Percentiles rank a stretch among this genome's conserved stretches.
These are phyloP conservation scores for Raja brachyura DNA, from an alignment of 2,113 vertebrate genomes.

Conservation along the genomic window DNA sequence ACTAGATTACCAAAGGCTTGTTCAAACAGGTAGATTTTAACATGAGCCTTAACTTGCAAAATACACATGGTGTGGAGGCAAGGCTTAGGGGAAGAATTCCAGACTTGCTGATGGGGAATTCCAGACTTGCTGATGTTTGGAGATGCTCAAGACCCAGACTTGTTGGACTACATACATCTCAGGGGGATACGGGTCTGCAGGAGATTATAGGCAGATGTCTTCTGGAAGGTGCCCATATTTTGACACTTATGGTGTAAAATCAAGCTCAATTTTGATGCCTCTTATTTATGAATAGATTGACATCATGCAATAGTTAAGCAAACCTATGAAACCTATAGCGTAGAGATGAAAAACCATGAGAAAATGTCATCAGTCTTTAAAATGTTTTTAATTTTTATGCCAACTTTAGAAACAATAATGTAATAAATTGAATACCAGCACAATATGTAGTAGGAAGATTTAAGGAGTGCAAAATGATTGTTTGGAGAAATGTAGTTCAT, in stretches of 20 bases:
- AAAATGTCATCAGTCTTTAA: neutral
- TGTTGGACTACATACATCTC: too few species aligned
- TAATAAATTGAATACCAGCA: neutral
- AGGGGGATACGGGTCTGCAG: too few species aligned
- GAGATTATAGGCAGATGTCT: too few species aligned
- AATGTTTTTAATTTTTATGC: neutral
- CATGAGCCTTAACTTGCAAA: too few species aligned
- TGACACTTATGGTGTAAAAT: neutral
- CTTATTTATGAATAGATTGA: neutral
- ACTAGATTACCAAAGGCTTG: too few species aligned
- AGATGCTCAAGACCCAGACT: too few species aligned
- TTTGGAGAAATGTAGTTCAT: neutral
- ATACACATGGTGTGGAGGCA: too few species aligned
- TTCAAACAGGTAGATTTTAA: too few species aligned
- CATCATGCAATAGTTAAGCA: neutral
- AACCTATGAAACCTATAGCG: neutral
- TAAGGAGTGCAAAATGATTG: neutral
- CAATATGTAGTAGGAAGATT: neutral
- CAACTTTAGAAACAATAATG: neutral
- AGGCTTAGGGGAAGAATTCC: too few species aligned
- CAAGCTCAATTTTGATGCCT: neutral
- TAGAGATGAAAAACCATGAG: neutral
- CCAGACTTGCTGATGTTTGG: too few species aligned
- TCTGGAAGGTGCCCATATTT: neutral
- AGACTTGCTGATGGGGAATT: too few species aligned